These are phyloP conservation scores for Myanophis thanlyinensis DNA, from an alignment of 2,113 vertebrate species.

Conservation along the genomic window DNA sequence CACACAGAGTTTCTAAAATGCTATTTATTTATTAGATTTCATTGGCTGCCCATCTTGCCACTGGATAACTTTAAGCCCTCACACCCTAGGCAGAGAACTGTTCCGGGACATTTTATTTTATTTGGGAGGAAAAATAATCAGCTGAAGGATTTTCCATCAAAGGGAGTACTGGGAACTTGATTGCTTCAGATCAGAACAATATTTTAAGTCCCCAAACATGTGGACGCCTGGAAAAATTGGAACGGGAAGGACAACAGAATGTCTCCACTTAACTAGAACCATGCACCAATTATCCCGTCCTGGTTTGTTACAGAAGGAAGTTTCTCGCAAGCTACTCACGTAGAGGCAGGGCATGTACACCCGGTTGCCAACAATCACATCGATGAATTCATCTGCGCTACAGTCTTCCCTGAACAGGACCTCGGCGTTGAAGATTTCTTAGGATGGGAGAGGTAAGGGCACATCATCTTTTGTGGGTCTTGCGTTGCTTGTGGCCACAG, in stretches of 20 bases:
- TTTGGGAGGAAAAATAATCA: background rate
- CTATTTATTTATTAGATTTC: background rate
- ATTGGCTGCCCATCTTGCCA: background rate
- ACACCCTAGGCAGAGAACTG: background rate
- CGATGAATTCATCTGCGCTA: conserved; percentile 95
- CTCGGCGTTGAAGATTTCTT: conserved; percentile 99
- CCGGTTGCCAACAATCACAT: conserved; percentile 96
- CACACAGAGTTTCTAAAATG: too few species aligned
- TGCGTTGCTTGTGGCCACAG: background rate
- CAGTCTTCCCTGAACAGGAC: conserved; percentile 96
- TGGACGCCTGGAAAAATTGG: background rate
- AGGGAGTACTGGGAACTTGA: background rate
- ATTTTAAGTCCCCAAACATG: background rate
- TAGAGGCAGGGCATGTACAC: conserved; percentile 99
- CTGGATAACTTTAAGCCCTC: background rate
- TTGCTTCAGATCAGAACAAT: background rate
- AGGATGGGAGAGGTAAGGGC: conserved; percentile 73
- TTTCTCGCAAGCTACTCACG: conserved; percentile 69
- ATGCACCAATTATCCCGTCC: background rate
- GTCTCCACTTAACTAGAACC: background rate
- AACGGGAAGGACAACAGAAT: background rate
- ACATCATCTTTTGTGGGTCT: background rate
- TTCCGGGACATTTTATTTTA: background rate
- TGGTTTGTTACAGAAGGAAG: accelerated
- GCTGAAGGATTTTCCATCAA: background rate